Evolutionary conservation across 2,888 invertebrate genomes (phyloP).

Genomic region (Leptothorax acervorum): DNA sequence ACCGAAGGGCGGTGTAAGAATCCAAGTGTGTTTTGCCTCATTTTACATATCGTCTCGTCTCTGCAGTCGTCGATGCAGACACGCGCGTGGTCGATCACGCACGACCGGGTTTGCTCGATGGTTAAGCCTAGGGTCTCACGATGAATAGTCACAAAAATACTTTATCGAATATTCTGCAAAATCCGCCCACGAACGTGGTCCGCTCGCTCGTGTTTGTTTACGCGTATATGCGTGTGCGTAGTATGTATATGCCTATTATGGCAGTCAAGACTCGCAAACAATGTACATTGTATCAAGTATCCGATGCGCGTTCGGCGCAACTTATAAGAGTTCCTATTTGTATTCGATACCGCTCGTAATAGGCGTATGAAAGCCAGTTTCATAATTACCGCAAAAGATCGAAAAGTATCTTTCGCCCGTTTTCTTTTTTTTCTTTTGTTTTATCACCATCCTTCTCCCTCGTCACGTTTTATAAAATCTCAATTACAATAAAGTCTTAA

Average conservation of each 20-base stretch:
- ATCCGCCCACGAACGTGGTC: conserved; percentile 57
- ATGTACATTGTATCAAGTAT: conserved; percentile 52
- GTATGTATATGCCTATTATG: conserved; percentile 52
- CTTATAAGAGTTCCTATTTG: conserved; percentile 37
- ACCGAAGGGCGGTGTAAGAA: conserved; percentile 67
- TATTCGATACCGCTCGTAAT: conserved; percentile 37
- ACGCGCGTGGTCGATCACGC: conserved; percentile 57
- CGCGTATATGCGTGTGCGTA: conserved; percentile 31
- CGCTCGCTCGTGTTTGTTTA: conserved; percentile 59
- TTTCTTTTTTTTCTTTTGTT: not conserved
- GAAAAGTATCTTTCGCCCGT: conserved; percentile 33
- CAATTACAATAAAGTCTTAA: conserved; percentile 56
- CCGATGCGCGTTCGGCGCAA: conserved; percentile 38
- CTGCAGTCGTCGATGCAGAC: conserved; percentile 41
- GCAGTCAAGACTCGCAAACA: conserved; percentile 55
- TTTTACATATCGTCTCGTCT: conserved; percentile 36
- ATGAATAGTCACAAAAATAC: conserved; percentile 83
- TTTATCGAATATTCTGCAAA: conserved; percentile 78
- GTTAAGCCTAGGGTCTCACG: conserved; percentile 67
- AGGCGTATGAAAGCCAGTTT: conserved; percentile 56
- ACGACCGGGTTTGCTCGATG: conserved; percentile 58
- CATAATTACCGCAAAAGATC: conserved; percentile 45
- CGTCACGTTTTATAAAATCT: conserved; percentile 49
- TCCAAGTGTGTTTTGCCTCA: conserved; percentile 48
- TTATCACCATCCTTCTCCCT: not conserved